phyloP scores from a whole-genome alignment of 2,113 vertebrate species.

The Corvus moneduloides region DNA sequence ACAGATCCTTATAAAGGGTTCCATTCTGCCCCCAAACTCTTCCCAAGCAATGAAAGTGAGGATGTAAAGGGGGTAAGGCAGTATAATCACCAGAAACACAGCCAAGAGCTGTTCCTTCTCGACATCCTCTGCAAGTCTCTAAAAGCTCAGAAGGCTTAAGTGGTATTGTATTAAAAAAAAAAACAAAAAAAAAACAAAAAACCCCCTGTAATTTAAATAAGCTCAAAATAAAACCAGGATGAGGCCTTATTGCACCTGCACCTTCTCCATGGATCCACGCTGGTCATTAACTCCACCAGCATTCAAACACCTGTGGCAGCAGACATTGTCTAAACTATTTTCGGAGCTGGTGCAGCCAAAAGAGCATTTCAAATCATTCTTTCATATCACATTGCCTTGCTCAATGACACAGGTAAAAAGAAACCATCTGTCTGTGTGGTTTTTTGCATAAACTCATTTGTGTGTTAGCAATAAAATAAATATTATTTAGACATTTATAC shows the following conservation, averaged over 20 bases:
- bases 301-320: neutral
- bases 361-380: slow-evolving; percentile 18
- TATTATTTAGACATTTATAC: slow-evolving; percentile 5
- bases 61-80: neutral
- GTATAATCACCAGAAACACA: neutral
- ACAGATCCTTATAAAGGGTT: neutral
- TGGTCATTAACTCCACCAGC: neutral
- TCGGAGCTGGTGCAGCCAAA: neutral
- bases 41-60: neutral
- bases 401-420: slow-evolving; percentile 28
- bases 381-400: slow-evolving; percentile 18
- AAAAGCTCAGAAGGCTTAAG: neutral
- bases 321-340: neutral
- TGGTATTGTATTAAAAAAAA: neutral
- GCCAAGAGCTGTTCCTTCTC: neutral
- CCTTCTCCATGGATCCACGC: neutral
- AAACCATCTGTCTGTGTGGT: slow-evolving; percentile 48
- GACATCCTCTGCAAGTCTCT: neutral
- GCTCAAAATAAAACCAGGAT: neutral
- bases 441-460: slow-evolving; percentile 51
- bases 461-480: slow-evolving; percentile 58
- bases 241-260: neutral
- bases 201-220: neutral
- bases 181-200: neutral
- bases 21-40: neutral